phyloP scores from a whole-genome alignment of 1,140 invertebrate genomes.

The Oryctes rhinoceros region DNA sequence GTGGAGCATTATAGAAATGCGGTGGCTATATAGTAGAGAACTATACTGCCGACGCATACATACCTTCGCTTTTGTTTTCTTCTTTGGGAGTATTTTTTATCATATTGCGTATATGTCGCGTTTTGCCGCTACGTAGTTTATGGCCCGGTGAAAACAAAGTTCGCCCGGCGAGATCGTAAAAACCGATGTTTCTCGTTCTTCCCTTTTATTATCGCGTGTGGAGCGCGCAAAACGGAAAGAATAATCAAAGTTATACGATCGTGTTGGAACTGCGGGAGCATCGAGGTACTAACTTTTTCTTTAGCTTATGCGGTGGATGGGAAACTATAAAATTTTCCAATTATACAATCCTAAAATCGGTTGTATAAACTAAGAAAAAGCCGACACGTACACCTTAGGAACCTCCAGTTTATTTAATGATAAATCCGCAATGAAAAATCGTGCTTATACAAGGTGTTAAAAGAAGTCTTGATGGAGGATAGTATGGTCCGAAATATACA shows the following conservation, averaged over 20 bases:
- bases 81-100: neutral
- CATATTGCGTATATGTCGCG: neutral
- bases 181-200: conserved; percentile 14
- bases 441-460: too few relatives aligned
- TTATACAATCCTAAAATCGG: too few relatives aligned
- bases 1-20: neutral
- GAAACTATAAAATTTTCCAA: too few relatives aligned
- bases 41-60: neutral
- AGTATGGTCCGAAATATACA: too few relatives aligned
- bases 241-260: conserved; percentile 16
- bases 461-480: too few relatives aligned
- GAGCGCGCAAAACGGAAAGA: neutral
- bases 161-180: neutral
- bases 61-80: neutral
- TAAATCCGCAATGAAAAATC: too few relatives aligned
- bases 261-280: neutral
- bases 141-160: conserved; percentile 3
- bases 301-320: neutral
- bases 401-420: too few relatives aligned
- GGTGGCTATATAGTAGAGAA: neutral
- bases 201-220: neutral
- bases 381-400: too few relatives aligned
- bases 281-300: neutral
- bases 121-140: conserved; percentile 3
- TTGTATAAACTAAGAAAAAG: too few relatives aligned